Evolutionary conservation across 2,113 vertebrate species (phyloP).

Genomic region (Forbesichthys agassizii): DNA sequence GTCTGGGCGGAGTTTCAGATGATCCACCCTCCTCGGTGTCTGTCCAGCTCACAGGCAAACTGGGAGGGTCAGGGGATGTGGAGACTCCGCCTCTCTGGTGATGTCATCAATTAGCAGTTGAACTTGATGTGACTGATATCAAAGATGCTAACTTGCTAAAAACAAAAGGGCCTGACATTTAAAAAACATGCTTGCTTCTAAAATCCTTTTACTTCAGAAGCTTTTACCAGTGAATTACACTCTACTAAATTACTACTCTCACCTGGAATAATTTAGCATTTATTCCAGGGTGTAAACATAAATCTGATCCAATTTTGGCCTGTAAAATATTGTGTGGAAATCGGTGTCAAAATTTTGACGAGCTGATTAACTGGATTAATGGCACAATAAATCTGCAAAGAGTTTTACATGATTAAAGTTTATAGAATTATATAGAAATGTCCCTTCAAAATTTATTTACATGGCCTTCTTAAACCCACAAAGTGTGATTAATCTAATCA

Average conservation of each 20-base stretch:
- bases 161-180: background rate
- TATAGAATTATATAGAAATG: no score
- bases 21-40: conserved; percentile 58
- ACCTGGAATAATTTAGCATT: background rate
- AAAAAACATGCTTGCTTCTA: background rate
- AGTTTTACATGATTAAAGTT: no score
- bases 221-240: background rate
- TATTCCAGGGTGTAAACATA: background rate
- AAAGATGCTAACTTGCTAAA: conserved; percentile 8
- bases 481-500: no score
- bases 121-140: conserved; percentile 21
- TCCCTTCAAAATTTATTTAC: no score
- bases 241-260: background rate
- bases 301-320: background rate
- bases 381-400: no score
- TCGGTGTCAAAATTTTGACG: background rate
- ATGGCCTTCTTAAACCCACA: no score
- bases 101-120: conserved; percentile 51
- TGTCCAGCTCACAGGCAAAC: conserved; percentile 29
- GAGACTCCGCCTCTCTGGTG: conserved; percentile 58
- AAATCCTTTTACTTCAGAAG: background rate
- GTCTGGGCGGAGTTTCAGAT: conserved; percentile 57
- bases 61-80: conserved; percentile 60
- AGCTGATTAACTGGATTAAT: no score
- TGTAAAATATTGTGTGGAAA: background rate